phyloP scores from a whole-genome alignment of 2,797 vertebrate genomes.

The Rachycentron canadum region DNA sequence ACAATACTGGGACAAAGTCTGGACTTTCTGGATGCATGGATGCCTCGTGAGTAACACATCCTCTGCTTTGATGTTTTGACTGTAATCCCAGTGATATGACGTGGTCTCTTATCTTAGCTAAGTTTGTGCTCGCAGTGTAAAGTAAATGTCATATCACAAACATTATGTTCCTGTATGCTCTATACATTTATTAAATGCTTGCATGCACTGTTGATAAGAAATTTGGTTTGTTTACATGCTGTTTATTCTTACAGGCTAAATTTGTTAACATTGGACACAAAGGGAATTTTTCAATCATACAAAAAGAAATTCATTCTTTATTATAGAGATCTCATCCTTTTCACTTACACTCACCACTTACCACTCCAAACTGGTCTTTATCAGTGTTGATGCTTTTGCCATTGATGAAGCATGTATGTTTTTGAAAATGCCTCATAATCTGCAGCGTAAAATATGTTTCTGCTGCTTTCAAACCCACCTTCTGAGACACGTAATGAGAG shows the following conservation, averaged over 20 bases:
- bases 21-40: neutral
- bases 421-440: constrained; percentile 25
- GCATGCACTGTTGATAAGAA: no score
- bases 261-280: neutral
- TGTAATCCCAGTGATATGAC: neutral
- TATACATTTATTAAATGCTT: neutral
- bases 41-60: neutral
- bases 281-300: no score
- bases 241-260: no score
- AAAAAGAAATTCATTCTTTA: no score
- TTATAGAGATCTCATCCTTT: no score
- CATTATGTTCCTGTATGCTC: neutral
- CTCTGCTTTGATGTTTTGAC: neutral
- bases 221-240: neutral
- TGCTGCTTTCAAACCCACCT: constrained; percentile 19
- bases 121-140: no score
- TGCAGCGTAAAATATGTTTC: constrained; percentile 20
- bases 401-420: no score
- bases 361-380: no score
- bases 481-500: constrained; percentile 34
- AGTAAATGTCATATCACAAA: no score
- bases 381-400: constrained; percentile 1
- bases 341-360: no score
- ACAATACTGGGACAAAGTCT: neutral
- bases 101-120: neutral